These are phyloP conservation scores for Drosophila sulfurigaster DNA, from an alignment of 1,140 invertebrate genomes.

Conservation along the genomic window DNA sequence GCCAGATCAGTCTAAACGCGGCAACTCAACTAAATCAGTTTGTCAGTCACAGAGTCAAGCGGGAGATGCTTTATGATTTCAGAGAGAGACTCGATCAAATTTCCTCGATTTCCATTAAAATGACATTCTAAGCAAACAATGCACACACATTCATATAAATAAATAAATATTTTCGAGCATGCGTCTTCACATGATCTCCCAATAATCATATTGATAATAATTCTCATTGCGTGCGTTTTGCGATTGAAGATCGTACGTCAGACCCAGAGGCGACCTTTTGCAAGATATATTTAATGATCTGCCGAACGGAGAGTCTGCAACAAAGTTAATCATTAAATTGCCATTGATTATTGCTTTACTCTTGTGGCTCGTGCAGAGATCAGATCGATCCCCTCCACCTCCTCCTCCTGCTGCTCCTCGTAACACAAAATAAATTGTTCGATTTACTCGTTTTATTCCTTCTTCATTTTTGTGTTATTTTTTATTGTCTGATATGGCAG, in stretches of 20 bases:
- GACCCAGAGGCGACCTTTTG: conserved; percentile 44
- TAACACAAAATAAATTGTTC: conserved; percentile 51
- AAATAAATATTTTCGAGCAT: conserved; percentile 58
- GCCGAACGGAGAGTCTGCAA: conserved; percentile 49
- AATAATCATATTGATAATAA: conserved; percentile 3
- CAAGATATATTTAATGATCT: conserved; percentile 63
- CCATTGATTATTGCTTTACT: conserved; percentile 69
- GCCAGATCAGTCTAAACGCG: conserved; percentile 44
- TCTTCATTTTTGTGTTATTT: conserved; percentile 21
- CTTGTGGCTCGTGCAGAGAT: conserved; percentile 68
- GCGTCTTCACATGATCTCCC: not conserved
- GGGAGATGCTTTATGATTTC: conserved; percentile 66
- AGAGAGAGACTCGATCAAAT: conserved; percentile 70
- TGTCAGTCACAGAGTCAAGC: conserved; percentile 15
- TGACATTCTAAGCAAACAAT: conserved; percentile 65
- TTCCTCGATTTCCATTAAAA: conserved; percentile 79
- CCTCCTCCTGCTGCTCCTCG: not conserved
- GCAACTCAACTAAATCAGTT: conserved; percentile 52
- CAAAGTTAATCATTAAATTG: conserved; percentile 80
- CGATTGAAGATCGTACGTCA: conserved; percentile 14
- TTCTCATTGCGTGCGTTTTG: conserved; percentile 2
- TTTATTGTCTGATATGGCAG: conserved; percentile 40
- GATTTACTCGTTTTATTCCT: conserved; percentile 52
- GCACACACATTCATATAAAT: conserved; percentile 44
- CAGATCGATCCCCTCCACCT: conserved; percentile 16